phyloP scores from a whole-genome alignment of 2,113 vertebrate genomes.

The Eubucco bourcierii region DNA sequence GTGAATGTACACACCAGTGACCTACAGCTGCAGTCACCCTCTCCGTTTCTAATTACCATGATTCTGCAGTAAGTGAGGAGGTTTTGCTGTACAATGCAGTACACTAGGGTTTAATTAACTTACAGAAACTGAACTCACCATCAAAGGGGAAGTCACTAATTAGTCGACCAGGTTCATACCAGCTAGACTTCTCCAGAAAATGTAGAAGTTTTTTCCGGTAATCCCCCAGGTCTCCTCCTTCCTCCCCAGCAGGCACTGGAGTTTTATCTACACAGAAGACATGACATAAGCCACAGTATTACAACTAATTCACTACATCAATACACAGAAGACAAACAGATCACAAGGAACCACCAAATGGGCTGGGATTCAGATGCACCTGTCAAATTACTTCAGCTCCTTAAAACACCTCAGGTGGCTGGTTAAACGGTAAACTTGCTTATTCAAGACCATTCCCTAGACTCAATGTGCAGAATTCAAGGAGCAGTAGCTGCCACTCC shows the following conservation, averaged over 20 bases:
- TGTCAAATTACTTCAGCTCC: neutral
- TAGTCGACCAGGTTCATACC: conserved; percentile 89
- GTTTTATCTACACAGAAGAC: conserved; percentile 54
- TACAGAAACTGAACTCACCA: conserved; percentile 76
- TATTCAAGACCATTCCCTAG: neutral
- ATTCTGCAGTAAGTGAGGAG: neutral
- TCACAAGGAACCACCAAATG: neutral
- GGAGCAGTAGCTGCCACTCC: neutral
- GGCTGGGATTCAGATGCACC: neutral
- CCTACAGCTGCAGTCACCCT: neutral
- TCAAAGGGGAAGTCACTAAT: conserved; percentile 98
- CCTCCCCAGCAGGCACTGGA: conserved; percentile 86
- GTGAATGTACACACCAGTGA: neutral
- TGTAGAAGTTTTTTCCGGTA: conserved; percentile 87
- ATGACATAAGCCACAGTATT: neutral
- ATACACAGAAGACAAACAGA: neutral
- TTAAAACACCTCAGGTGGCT: neutral
- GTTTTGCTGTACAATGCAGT: neutral
- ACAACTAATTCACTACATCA: neutral
- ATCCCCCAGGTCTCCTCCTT: conserved; percentile 89
- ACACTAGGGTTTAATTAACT: neutral
- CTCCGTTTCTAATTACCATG: neutral
- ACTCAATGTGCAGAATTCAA: neutral
- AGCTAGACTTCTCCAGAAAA: conserved; percentile 89
- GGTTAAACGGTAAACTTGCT: neutral